phyloP scores from a whole-genome alignment of 2,797 vertebrate genomes.

The Helostoma temminkii region DNA sequence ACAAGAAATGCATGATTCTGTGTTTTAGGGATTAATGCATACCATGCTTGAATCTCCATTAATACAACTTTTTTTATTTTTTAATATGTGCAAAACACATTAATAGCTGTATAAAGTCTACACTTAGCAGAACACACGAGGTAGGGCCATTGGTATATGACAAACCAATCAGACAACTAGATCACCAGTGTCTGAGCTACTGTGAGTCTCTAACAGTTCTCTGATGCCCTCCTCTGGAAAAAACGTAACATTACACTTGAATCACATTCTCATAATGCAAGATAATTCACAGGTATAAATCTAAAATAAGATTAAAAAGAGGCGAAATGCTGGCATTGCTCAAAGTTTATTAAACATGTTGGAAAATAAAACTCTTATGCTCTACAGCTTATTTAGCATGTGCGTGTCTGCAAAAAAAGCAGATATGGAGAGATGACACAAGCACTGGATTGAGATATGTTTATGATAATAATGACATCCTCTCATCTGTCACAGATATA shows the following conservation, averaged over 20 bases:
- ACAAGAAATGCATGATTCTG: not conserved
- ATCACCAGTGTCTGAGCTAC: not conserved
- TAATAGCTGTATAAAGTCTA: too few species aligned
- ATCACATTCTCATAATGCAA: not conserved
- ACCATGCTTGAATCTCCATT: too few species aligned
- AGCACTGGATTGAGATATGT: slow-evolving; percentile 11
- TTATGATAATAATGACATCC: not conserved
- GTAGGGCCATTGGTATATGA: too few species aligned
- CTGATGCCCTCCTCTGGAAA: slow-evolving; percentile 48
- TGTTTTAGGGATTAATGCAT: not conserved
- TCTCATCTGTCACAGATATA: slow-evolving; percentile 8
- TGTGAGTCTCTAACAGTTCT: not conserved
- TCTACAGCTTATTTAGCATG: slow-evolving; percentile 51
- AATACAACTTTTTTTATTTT: too few species aligned
- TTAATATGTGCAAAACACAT: too few species aligned
- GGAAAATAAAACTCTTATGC: slow-evolving; percentile 64
- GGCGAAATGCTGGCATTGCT: slow-evolving; percentile 14
- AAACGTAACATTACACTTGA: slow-evolving; percentile 12
- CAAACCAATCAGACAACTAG: too few species aligned
- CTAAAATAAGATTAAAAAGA: not conserved
- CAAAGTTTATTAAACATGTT: slow-evolving; percentile 71
- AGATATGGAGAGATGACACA: slow-evolving; percentile 28
- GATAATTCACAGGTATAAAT: too few species aligned
- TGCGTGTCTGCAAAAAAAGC: slow-evolving; percentile 43
- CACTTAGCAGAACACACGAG: too few species aligned